Conservation (phyloP, 2,797 vertebrate genomes). For the Sphenopsis melanotis region DNA sequence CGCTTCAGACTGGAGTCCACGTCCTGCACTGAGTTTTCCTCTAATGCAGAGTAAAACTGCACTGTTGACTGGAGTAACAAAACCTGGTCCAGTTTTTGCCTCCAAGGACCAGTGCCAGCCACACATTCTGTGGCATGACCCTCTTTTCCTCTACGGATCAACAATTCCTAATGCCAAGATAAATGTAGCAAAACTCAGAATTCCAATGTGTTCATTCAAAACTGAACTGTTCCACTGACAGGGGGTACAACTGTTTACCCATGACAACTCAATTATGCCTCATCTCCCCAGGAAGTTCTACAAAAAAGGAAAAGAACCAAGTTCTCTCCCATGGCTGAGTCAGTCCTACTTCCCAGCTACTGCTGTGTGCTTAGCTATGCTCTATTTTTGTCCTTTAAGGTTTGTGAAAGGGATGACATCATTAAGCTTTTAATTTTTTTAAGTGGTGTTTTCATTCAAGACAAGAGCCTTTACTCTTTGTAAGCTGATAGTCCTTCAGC, state of each 20-base stretch:
- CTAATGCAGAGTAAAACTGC: not conserved
- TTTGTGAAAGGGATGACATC: conserved; percentile 46
- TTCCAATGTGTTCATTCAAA: not conserved
- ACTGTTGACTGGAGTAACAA: not conserved
- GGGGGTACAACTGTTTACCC: not conserved
- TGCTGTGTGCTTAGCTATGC: conserved; percentile 6
- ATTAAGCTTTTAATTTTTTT: conserved; percentile 20
- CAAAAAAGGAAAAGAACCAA: conserved; percentile 39
- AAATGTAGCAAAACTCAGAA: not conserved
- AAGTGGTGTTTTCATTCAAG: not conserved
- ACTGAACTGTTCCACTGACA: not conserved
- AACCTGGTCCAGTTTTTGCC: fast-evolving
- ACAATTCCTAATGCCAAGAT: not conserved
- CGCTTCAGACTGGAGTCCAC: not conserved
- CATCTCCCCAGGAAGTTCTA: not conserved
- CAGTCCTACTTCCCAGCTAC: conserved; percentile 14
- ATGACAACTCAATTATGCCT: not conserved
- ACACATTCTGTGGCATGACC: not conserved
- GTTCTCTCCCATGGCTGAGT: not conserved
- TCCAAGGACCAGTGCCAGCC: not conserved
- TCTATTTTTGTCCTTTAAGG: conserved; percentile 19
- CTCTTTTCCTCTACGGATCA: not conserved
- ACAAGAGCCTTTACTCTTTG: conserved; percentile 4
- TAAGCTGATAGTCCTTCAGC: conserved; percentile 3
- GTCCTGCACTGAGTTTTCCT: not conserved